A percentile compares a stretch with the other conserved stretches of the same genome.
phyloP scores from a whole-genome alignment of 2,797 vertebrate genomes.

The Acanthornis magna region DNA sequence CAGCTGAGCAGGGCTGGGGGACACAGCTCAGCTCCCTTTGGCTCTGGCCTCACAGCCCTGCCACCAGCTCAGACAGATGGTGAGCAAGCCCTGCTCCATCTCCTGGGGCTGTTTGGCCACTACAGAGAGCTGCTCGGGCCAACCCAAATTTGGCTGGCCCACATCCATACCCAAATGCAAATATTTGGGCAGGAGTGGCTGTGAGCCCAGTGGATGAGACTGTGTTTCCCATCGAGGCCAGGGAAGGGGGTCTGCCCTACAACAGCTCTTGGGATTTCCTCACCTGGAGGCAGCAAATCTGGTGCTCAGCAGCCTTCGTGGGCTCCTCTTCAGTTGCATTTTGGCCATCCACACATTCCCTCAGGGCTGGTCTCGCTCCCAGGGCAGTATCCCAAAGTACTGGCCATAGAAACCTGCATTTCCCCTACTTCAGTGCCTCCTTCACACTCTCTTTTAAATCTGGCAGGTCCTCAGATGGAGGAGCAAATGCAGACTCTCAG shows the following conservation, averaged over 20 bases:
- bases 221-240: fast-evolving
- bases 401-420: background rate
- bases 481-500: background rate
- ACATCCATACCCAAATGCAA: background rate
- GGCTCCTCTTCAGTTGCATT: background rate
- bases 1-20: fast-evolving
- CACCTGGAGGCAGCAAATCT: background rate
- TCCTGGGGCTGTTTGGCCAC: constrained; percentile 6
- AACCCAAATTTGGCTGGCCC: background rate
- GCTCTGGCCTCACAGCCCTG: fast-evolving
- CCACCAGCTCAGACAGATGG: background rate
- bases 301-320: background rate
- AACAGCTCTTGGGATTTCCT: background rate
- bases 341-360: background rate
- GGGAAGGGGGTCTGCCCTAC: background rate
- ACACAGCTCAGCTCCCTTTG: background rate
- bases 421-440: background rate
- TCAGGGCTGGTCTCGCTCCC: background rate
- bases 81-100: background rate
- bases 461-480: background rate
- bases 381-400: background rate
- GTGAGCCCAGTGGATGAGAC: background rate
- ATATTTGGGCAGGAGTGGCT: background rate
- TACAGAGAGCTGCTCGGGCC: background rate
- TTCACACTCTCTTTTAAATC: background rate